These are phyloP conservation scores for Macropus fuliginosus DNA, from an alignment of 2,797 vertebrate genomes.

Conservation along the genomic window DNA sequence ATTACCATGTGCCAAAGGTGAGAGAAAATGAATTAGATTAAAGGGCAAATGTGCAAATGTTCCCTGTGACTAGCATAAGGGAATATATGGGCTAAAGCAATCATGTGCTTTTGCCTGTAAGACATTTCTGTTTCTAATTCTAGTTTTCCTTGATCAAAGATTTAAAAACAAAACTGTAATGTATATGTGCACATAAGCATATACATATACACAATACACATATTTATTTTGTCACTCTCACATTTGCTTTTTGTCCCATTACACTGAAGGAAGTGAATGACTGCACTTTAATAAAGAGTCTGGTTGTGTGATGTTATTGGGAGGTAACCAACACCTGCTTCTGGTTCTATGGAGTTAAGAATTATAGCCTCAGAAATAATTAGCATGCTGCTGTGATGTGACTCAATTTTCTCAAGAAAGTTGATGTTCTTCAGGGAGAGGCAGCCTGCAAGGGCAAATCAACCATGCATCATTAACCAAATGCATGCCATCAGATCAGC, in stretches of 20 bases:
- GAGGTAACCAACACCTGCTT: constrained; percentile 69
- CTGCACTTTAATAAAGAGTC: constrained; percentile 49
- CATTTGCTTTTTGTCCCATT: constrained; percentile 18
- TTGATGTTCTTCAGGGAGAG: constrained; percentile 76
- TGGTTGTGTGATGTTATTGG: constrained; percentile 60
- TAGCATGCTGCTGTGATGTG: constrained; percentile 75
- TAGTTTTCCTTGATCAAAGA: background rate
- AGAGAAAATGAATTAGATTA: constrained; percentile 10
- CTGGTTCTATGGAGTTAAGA: constrained; percentile 61
- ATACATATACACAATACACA: background rate
- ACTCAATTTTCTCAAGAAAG: constrained; percentile 79
- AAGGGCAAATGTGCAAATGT: background rate
- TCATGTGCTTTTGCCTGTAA: background rate
- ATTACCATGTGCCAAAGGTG: background rate
- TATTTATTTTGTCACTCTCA: background rate
- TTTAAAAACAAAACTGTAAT: background rate
- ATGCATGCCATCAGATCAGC: constrained; percentile 81
- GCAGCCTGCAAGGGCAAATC: constrained; percentile 82
- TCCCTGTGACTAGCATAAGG: background rate
- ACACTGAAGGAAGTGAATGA: constrained; percentile 36
- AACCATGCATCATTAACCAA: constrained; percentile 84
- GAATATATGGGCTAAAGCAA: background rate
- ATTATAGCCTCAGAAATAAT: constrained; percentile 80
- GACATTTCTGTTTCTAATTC: background rate
- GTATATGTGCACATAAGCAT: background rate